Percentiles rank a stretch among this genome's conserved stretches.
Conservation (phyloP, 2,113 vertebrate genomes). For the Scatophagus argus region DNA sequence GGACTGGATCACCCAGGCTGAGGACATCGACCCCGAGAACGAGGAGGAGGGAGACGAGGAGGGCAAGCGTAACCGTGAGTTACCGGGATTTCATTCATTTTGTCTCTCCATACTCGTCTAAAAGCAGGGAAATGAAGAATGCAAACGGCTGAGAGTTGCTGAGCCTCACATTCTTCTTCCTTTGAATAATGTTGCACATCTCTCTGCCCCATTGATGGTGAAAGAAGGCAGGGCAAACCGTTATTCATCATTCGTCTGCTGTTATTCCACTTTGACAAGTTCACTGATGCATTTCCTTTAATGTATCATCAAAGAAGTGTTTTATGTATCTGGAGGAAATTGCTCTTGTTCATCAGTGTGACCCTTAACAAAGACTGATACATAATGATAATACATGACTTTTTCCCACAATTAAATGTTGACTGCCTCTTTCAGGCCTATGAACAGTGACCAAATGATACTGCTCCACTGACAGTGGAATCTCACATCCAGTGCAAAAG, state of each 20-base stretch:
- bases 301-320: conserved; percentile 1
- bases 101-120: not conserved
- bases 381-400: not conserved
- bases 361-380: not conserved
- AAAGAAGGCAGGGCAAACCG: conserved; percentile 4
- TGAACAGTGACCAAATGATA: no score
- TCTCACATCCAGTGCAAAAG: not conserved
- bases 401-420: not conserved
- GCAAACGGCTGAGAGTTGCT: not conserved
- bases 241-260: not conserved
- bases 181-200: not conserved
- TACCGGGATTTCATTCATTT: conserved; percentile 18
- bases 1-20: conserved; percentile 98
- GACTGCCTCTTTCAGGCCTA: no score
- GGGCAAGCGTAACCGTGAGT: conserved; percentile 94
- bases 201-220: not conserved
- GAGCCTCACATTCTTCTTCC: not conserved
- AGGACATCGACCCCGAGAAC: conserved; percentile 97
- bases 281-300: not conserved
- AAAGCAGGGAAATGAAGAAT: conserved; percentile 1
- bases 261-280: not conserved
- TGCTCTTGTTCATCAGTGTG: not conserved
- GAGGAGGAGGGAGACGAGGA: conserved; percentile 94
- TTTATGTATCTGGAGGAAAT: not conserved
- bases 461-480: not conserved